Conservation (phyloP, 2,113 vertebrate genomes). For the Apeltes quadracus region DNA sequence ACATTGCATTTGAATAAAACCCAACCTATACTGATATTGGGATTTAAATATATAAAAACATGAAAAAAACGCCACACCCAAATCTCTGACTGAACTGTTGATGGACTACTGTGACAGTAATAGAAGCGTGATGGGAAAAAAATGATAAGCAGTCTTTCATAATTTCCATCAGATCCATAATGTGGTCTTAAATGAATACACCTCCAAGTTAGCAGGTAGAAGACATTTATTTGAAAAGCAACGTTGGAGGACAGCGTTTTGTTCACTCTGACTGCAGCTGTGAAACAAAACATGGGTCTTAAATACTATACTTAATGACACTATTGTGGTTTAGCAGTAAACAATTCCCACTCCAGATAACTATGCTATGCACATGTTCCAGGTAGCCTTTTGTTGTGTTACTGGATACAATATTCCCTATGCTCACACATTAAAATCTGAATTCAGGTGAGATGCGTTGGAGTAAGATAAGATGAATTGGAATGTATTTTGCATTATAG, state of each 20-base stretch:
- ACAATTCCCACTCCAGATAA: background rate
- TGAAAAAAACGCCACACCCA: too few species aligned
- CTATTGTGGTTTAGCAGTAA: background rate
- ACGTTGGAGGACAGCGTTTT: background rate
- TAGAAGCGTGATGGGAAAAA: background rate
- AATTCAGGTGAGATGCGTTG: conserved; percentile 47
- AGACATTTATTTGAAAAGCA: background rate
- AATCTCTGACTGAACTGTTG: background rate
- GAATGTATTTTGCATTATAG: conserved; percentile 34
- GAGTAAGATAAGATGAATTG: conserved; percentile 60
- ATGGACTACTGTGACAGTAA: background rate
- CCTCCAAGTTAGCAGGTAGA: background rate
- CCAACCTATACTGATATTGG: background rate
- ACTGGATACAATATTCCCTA: conserved; percentile 8
- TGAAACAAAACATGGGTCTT: background rate
- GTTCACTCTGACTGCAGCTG: background rate
- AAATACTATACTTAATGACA: background rate
- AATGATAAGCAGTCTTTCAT: background rate
- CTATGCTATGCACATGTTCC: background rate
- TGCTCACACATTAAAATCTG: background rate
- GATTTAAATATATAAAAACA: background rate
- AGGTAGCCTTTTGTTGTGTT: conserved; percentile 7
- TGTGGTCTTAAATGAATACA: background rate
- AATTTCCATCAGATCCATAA: background rate
- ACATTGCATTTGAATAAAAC: background rate